Evolutionary conservation across 2,113 vertebrate genomes (phyloP), one percentile per base, ranked within the genome.

Genomic region (Nannobrachium achirus): DNA sequence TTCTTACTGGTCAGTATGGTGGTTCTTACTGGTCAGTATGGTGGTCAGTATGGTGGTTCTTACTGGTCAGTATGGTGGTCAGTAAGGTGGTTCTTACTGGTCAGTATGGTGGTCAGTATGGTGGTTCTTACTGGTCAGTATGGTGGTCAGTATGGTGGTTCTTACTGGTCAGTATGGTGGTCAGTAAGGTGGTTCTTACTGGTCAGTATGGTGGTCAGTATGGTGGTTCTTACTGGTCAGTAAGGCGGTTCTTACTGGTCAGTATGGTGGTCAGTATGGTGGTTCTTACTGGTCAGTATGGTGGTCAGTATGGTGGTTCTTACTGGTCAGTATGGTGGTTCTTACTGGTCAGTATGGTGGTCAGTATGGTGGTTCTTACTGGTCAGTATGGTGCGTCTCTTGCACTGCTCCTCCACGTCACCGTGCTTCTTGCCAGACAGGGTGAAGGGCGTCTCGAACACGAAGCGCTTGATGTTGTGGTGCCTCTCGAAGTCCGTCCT

Each of bases 391-490:
- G 98, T 99, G 57, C 96, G 90, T 33, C 97, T 86, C 84, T 99
- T 99, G 94, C 98, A 99, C 84, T 99, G 98, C 84, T 99, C 97
- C 18, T 98, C 96, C 57, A 99, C 98, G 0, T 98, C 97, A 0
- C 98, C 98, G 0, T 99, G 98, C 77, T 99, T 99, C 82, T 96
- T 98, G 25, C 98, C 98, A 0, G 96, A 97, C 41, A 96, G 89
- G 0, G 98, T 99, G 84, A 99, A 99, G 0, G 98, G 98, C 0
- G 98, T 99, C 88, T 99, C 98, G 0, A 99, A 99, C 46, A 98
- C 97, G 13, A 99, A 99, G 50, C 93, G 96, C 60, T 90, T 94
- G 91, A 99, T 95, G 85, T 99, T 99, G 91, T 99, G 97, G 69
- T 99, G 96, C 74, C 93, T 93, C 79, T 99, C 98, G 0, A 99